Evolutionary conservation across 2,888 invertebrate species (phyloP), one percentile per base, ranked within the genome.

Genomic region (Antheraea yamamai): DNA sequence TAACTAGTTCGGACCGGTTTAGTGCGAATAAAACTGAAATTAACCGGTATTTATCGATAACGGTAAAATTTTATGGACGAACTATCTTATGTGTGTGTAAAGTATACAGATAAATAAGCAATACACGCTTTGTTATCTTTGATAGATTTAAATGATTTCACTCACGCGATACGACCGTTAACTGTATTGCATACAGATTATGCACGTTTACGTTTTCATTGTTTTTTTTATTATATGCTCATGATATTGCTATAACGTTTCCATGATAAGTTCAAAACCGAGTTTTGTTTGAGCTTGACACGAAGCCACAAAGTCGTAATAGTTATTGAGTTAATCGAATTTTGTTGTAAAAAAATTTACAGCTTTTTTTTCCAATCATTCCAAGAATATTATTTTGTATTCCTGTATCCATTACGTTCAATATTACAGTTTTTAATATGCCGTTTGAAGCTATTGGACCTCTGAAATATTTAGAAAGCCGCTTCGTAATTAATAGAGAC

Each of bases 41-140:
- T 70, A 39, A 70, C 70, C 70, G 39, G 70, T 70, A 8, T 39
- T 70, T 70, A 70, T 70, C 39, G 70, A 70, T 70, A 70, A 20
- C 20, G 70, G 23, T 39, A n/a, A 39, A 70, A 70, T 4, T 70
- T 70, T 39, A 39, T n/a, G 0, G 20, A 39, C 39, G n/a, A 39
- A 70, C 39, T n/a, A 70, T 70, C 70, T 23, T 39, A 0, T 70
- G 47, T 47, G 47, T 47, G 39, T 39, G 39, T 70, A 70, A 70
- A 70, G 70, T 39, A 39, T 39, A 39, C 35, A 39, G 39, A 39
- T 70, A 70, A 70, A 70, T 39, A 70, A 70, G 39, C 20, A 14
- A 70, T 70, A 18, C n/a, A 70, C 20, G 20, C 39, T 70, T 70
- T 10, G 30, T 26, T 73, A 61, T 73, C 61, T 52, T 26, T 58